A percentile compares a stretch with the other conserved stretches of the same genome.
phyloP scores from a whole-genome alignment of 2,797 vertebrate genomes.

The Halcyon leucocephala region DNA sequence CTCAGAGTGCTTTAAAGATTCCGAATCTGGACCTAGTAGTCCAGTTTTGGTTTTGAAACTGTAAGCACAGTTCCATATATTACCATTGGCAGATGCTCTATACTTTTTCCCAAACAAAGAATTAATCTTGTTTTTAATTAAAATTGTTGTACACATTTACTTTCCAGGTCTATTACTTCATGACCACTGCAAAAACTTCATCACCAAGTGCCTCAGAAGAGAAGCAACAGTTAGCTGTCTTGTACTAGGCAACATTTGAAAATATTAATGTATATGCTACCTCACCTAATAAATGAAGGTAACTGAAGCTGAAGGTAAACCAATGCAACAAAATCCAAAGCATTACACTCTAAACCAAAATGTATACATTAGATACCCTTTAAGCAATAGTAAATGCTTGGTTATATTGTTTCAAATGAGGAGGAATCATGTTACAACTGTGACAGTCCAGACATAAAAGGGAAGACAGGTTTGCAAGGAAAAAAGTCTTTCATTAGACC shows the following conservation, averaged over 20 bases:
- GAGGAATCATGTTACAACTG: rapidly evolving
- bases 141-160: not conserved
- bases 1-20: not conserved
- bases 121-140: not conserved
- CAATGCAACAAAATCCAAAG: not conserved
- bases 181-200: not conserved
- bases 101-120: not conserved
- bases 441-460: not conserved
- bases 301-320: not conserved
- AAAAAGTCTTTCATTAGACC: not conserved
- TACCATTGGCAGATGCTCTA: not conserved
- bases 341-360: not conserved
- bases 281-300: not conserved
- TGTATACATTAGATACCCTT: not conserved
- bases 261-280: not conserved
- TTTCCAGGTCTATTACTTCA: not conserved
- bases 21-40: not conserved
- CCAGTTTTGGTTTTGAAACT: not conserved
- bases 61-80: not conserved
- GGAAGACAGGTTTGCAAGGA: not conserved
- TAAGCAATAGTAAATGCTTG: not conserved
- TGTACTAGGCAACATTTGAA: not conserved
- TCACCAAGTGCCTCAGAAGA: not conserved
- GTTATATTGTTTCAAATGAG: not conserved
- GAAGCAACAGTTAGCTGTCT: not conserved